Percentiles rank a stretch among this genome's conserved stretches.
phyloP scores from a whole-genome alignment of 2,797 vertebrate genomes.

The Helostoma temminkii region DNA sequence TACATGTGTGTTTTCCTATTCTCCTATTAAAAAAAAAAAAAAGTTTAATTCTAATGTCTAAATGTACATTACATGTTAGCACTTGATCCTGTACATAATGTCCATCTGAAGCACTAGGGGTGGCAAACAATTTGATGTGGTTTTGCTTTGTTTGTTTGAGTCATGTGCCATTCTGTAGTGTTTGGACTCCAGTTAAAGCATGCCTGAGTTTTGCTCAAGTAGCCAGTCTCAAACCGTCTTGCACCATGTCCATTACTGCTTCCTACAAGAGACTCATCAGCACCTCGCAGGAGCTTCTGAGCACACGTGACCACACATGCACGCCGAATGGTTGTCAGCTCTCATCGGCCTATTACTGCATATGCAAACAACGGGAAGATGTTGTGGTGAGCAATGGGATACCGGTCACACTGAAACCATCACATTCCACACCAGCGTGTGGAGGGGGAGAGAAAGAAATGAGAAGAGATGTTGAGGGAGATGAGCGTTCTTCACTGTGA shows the following conservation, averaged over 20 bases:
- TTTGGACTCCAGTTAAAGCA: conserved; percentile 40
- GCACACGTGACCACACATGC: conserved; percentile 33
- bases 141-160: conserved; percentile 50
- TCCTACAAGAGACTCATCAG: conserved; percentile 47
- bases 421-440: conserved; percentile 60
- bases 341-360: conserved; percentile 34
- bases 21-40: not conserved
- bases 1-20: conserved; percentile 1
- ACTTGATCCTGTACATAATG: conserved; percentile 31
- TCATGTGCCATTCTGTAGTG: conserved; percentile 21
- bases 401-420: conserved; percentile 41
- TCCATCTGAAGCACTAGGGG: conserved; percentile 1
- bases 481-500: conserved; percentile 71
- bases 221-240: conserved; percentile 48
- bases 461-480: conserved; percentile 68
- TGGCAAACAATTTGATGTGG: conserved; percentile 23
- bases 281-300: conserved; percentile 29
- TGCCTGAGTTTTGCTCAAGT: conserved; percentile 46
- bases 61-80: conserved; percentile 11
- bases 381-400: conserved; percentile 35
- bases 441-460: conserved; percentile 36
- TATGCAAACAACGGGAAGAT: conserved; percentile 46
- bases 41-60: not conserved
- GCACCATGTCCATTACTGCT: conserved; percentile 49
- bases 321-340: conserved; percentile 29